Percentiles rank a stretch among this genome's conserved stretches.
Conservation (phyloP, 2,797 vertebrate species). For the Alca torda region DNA sequence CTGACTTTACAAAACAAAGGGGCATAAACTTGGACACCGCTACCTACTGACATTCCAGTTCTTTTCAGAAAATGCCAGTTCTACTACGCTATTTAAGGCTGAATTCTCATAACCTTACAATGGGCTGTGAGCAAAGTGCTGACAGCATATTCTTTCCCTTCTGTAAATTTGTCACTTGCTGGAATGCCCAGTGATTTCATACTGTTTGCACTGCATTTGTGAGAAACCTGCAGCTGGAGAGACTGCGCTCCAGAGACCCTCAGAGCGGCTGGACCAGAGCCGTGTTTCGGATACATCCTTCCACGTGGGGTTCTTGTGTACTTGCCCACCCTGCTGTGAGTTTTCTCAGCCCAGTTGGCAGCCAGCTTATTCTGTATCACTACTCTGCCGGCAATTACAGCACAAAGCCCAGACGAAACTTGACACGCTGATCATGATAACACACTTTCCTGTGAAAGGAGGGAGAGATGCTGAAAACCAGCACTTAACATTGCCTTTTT, state of each 20-base stretch:
- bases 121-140: not conserved
- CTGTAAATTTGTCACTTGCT: not conserved
- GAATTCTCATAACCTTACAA: not conserved
- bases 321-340: conserved; percentile 1
- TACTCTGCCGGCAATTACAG: not conserved
- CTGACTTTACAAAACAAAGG: not conserved
- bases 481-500: not conserved
- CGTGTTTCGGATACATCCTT: not conserved
- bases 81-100: not conserved
- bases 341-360: conserved; percentile 20
- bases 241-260: not conserved
- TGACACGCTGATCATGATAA: not conserved
- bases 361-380: not conserved
- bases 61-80: not conserved
- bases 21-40: not conserved
- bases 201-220: not conserved
- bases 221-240: conserved; percentile 5
- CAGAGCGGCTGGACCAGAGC: not conserved
- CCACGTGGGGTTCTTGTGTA: not conserved
- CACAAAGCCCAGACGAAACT: not conserved
- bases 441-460: not conserved
- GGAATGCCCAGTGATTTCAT: not conserved
- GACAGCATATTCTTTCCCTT: not conserved
- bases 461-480: not conserved
- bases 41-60: not conserved